phyloP scores from a whole-genome alignment of 2,888 invertebrate genomes.

The Eupsilia transversa region DNA sequence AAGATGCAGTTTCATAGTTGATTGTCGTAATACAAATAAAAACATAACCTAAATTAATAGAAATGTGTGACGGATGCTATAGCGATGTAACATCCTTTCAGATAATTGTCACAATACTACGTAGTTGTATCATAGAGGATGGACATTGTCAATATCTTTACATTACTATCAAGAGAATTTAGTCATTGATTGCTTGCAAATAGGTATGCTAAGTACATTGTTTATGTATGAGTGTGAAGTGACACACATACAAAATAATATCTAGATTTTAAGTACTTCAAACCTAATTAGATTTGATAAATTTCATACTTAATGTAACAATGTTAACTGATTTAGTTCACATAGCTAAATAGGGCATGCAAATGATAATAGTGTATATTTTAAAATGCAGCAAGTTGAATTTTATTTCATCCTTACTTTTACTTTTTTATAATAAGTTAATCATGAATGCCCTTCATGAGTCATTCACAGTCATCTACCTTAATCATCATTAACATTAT shows the following conservation, averaged over 20 bases:
- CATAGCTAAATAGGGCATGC: background rate
- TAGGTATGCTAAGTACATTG: background rate
- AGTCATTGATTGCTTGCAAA: constrained; percentile 31
- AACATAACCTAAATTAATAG: constrained; percentile 35
- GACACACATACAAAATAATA: constrained; percentile 14
- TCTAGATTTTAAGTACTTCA: constrained; percentile 11
- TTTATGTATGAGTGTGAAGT: constrained; percentile 7
- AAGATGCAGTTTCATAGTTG: background rate
- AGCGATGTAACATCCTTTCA: constrained; percentile 60
- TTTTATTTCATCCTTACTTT: constrained; percentile 16
- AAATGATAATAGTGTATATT: background rate
- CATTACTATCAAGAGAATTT: constrained; percentile 1
- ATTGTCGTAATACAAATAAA: background rate
- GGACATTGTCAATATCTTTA: constrained; percentile 15
- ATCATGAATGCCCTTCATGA: constrained; percentile 38
- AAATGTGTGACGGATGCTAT: constrained; percentile 28
- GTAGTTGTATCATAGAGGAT: constrained; percentile 19
- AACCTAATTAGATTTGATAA: constrained; percentile 24
- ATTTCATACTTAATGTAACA: constrained; percentile 7
- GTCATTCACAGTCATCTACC: constrained; percentile 25
- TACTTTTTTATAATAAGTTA: constrained; percentile 29
- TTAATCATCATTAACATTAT: constrained; percentile 17
- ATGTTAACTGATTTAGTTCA: background rate
- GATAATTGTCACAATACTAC: constrained; percentile 59
- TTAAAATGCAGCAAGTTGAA: background rate